Evolutionary conservation across 2,113 vertebrate species (phyloP).

Genomic region (Clinocottus analis): DNA sequence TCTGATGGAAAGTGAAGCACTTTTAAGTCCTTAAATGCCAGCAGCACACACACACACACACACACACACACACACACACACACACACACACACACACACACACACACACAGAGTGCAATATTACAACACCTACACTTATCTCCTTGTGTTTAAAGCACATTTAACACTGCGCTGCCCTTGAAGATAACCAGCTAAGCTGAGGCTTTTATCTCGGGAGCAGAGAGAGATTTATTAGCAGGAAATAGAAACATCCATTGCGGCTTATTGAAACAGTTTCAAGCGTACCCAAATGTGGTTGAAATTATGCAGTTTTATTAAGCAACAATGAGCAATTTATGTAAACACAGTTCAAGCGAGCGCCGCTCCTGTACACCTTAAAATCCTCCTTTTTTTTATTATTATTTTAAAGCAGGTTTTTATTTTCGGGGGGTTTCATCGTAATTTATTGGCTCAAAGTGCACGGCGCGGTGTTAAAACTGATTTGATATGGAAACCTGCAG

Average conservation of each 20-base stretch:
- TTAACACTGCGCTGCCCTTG: slow-evolving; percentile 69
- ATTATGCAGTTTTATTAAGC: slow-evolving; percentile 73
- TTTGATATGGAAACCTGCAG: slow-evolving; percentile 85
- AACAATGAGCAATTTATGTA: slow-evolving; percentile 81
- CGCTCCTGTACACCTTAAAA: slow-evolving; percentile 73
- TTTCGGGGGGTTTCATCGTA: slow-evolving; percentile 75
- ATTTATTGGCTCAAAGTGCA: slow-evolving; percentile 84
- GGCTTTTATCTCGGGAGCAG: slow-evolving; percentile 63
- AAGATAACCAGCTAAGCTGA: slow-evolving; percentile 53
- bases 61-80: slow-evolving; percentile 12
- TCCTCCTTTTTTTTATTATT: slow-evolving; percentile 8
- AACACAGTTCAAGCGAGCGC: slow-evolving; percentile 75
- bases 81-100: slow-evolving; percentile 9
- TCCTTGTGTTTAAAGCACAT: slow-evolving; percentile 65
- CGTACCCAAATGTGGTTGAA: slow-evolving; percentile 48
- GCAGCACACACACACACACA: slow-evolving; percentile 22
- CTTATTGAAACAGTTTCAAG: slow-evolving; percentile 64
- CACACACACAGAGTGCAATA: slow-evolving; percentile 10
- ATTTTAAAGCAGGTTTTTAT: slow-evolving; percentile 78
- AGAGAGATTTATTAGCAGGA: slow-evolving; percentile 68
- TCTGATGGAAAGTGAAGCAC: slow-evolving; percentile 68
- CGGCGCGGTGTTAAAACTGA: slow-evolving; percentile 79
- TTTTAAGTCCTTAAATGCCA: slow-evolving; percentile 68
- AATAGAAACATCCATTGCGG: slow-evolving; percentile 69
- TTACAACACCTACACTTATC: slow-evolving; percentile 59